Percentiles rank a stretch among this genome's conserved stretches.
These are phyloP conservation scores for Clarias magur DNA, from an alignment of 2,113 vertebrate species.

Conservation along the genomic window DNA sequence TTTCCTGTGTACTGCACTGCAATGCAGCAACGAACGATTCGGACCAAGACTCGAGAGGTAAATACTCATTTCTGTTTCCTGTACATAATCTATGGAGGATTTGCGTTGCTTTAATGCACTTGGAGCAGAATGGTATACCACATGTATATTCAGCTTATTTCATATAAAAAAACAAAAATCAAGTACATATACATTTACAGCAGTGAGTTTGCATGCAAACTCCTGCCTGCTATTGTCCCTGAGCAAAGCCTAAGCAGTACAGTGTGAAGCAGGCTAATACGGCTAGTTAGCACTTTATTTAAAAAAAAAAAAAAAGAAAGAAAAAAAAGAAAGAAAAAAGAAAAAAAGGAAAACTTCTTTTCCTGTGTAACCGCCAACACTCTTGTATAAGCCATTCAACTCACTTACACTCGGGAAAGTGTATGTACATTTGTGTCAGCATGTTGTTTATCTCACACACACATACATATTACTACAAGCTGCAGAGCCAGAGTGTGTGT, in stretches of 20 bases:
- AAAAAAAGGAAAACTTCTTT: too few species aligned
- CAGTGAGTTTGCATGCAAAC: neutral
- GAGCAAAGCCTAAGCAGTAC: neutral
- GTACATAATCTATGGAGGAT: too few species aligned
- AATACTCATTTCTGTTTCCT: too few species aligned
- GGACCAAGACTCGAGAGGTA: too few species aligned
- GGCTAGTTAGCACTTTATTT: conserved; percentile 24
- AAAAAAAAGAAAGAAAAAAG: too few species aligned
- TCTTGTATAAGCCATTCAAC: neutral
- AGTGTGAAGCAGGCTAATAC: neutral
- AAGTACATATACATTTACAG: neutral
- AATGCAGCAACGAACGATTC: too few species aligned
- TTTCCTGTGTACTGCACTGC: too few species aligned
- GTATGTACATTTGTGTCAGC: neutral
- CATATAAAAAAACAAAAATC: neutral
- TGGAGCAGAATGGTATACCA: neutral
- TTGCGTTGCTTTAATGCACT: neutral
- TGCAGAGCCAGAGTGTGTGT: neutral
- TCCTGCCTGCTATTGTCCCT: neutral
- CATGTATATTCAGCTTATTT: too few species aligned
- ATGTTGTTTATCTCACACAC: neutral
- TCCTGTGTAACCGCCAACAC: neutral
- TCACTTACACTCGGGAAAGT: neutral
- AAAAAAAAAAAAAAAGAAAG: too few species aligned
- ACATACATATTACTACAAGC: neutral